phyloP scores from a whole-genome alignment of 2,888 invertebrate genomes.

The Lasioglossum morio region DNA sequence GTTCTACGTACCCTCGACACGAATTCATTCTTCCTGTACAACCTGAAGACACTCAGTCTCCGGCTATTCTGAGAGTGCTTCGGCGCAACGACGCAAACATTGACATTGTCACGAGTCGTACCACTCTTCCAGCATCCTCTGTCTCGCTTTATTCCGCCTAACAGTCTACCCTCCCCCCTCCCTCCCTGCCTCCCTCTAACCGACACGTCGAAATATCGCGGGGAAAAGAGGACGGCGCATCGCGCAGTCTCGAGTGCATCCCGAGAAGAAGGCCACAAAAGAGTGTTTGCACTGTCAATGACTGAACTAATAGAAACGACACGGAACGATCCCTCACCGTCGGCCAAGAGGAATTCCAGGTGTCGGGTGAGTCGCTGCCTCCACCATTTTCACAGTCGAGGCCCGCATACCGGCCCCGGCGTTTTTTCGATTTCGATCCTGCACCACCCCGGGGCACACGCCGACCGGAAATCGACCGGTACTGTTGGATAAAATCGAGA shows the following conservation, averaged over 20 bases:
- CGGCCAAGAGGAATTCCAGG: conserved; percentile 60
- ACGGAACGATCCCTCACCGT: conserved; percentile 55
- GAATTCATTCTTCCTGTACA: conserved; percentile 69
- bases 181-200: conserved; percentile 18
- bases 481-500: background rate
- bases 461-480: conserved; percentile 15
- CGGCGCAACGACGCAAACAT: conserved; percentile 78
- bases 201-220: conserved; percentile 49
- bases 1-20: conserved; percentile 69
- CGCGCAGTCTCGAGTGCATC: conserved; percentile 52
- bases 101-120: conserved; percentile 78
- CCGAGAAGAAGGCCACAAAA: conserved; percentile 62
- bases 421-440: conserved; percentile 20
- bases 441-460: background rate
- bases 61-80: conserved; percentile 67
- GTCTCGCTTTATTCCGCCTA: background rate
- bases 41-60: conserved; percentile 70
- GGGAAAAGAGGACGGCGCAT: conserved; percentile 25
- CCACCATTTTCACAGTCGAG: conserved; percentile 49
- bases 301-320: conserved; percentile 75
- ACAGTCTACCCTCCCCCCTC: conserved; percentile 7
- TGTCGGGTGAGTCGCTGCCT: conserved; percentile 44
- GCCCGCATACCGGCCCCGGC: conserved; percentile 46
- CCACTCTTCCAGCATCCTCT: conserved; percentile 40
- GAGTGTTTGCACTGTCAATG: conserved; percentile 75